Percentiles rank a stretch among this genome's conserved stretches.
phyloP scores from a whole-genome alignment of 2,797 vertebrate genomes.

The Argya squamiceps region DNA sequence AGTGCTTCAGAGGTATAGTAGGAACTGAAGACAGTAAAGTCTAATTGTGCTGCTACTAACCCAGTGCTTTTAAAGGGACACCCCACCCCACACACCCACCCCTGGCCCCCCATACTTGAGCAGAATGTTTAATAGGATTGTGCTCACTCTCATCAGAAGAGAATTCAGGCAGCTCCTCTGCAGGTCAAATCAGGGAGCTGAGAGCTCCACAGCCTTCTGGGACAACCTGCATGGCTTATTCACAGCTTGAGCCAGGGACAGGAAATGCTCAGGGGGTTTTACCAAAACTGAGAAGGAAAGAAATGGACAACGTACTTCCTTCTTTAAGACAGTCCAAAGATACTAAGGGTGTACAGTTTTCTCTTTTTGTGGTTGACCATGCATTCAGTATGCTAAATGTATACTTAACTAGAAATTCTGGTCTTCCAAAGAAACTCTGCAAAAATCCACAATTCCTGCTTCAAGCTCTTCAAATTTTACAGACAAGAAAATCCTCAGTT shows the following conservation, averaged over 20 bases:
- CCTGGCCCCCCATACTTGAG: not conserved
- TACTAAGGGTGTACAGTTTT: not conserved
- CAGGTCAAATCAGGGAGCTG: not conserved
- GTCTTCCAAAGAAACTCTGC: not conserved
- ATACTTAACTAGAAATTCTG: not conserved
- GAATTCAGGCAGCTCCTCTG: constrained; percentile 23
- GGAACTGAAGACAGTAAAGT: constrained; percentile 51
- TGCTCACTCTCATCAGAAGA: constrained; percentile 7
- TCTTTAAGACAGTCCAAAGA: not conserved
- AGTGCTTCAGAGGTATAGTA: constrained; percentile 62
- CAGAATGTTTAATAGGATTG: not conserved
- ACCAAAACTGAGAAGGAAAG: not conserved
- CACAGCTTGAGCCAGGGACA: not conserved
- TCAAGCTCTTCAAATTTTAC: not conserved
- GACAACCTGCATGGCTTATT: not conserved
- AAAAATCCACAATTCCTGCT: not conserved
- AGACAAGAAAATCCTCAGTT: not conserved
- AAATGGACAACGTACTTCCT: not conserved
- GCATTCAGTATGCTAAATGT: not conserved
- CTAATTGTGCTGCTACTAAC: constrained; percentile 57
- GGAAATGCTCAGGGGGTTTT: not conserved
- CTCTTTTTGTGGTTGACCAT: not conserved
- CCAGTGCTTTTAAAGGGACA: constrained; percentile 18
- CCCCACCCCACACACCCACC: not conserved
- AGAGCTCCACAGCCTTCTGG: not conserved